Evolutionary conservation across 1,140 invertebrate species (phyloP).

Genomic region (Latrodectus geometricus): DNA sequence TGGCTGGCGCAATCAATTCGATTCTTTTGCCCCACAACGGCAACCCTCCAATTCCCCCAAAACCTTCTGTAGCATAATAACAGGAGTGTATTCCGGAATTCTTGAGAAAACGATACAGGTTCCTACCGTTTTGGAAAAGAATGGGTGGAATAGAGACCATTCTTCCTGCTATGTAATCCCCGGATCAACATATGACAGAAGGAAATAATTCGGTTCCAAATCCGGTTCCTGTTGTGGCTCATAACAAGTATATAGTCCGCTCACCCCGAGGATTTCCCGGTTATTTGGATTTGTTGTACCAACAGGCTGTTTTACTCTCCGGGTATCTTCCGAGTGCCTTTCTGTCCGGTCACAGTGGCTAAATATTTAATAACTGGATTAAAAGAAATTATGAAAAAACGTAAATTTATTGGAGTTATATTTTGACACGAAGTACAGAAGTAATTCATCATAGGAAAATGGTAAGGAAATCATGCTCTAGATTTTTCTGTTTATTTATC

Average conservation of each 20-base stretch:
- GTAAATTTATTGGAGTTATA: too few relatives aligned
- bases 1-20: neutral
- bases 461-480: too few relatives aligned
- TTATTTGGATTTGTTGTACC: neutral
- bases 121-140: neutral
- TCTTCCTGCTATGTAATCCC: neutral
- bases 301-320: neutral
- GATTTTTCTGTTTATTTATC: too few relatives aligned
- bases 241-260: neutral
- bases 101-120: conserved; percentile 11
- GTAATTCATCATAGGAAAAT: too few relatives aligned
- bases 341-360: neutral
- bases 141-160: neutral
- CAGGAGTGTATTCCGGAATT: neutral
- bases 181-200: neutral
- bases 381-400: neutral
- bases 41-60: neutral
- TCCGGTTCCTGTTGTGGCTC: neutral
- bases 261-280: neutral
- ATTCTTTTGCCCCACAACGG: neutral
- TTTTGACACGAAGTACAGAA: too few relatives aligned
- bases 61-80: conserved; percentile 20
- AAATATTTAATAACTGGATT: neutral
- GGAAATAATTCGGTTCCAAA: neutral
- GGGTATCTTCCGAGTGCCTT: neutral